A percentile compares a stretch with the other conserved stretches of the same genome.
These are phyloP conservation scores for Platyrinchus mystaceus DNA, from an alignment of 2,797 vertebrate genomes.

Conservation along the genomic window DNA sequence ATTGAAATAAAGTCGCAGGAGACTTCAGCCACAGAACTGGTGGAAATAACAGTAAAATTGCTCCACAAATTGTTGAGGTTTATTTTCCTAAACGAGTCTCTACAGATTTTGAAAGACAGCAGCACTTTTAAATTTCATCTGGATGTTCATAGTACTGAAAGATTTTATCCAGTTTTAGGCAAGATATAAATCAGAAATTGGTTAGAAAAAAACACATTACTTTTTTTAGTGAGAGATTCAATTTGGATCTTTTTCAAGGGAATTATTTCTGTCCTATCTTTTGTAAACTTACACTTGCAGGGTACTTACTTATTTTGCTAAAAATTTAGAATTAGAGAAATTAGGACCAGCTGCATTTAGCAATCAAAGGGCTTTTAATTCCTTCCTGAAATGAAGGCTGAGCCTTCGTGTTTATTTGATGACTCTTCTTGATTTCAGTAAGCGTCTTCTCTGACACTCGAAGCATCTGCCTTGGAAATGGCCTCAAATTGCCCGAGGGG, in stretches of 20 bases:
- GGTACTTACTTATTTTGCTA: conserved; percentile 18
- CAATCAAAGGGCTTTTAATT: conserved; percentile 29
- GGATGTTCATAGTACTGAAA: background rate
- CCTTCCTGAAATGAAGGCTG: conserved; percentile 4
- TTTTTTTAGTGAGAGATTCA: background rate
- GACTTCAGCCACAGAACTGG: background rate
- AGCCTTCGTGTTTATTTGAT: conserved; percentile 9
- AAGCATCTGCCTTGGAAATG: background rate
- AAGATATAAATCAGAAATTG: conserved; percentile 2
- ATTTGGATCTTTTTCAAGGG: background rate
- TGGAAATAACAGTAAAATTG: background rate
- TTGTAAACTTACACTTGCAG: conserved; percentile 10
- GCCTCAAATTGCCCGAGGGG: background rate
- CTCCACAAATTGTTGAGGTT: background rate
- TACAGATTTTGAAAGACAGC: background rate
- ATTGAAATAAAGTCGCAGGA: background rate
- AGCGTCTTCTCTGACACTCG: background rate
- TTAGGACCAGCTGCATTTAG: conserved; percentile 35
- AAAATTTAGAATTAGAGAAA: conserved; percentile 32
- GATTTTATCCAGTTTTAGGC: background rate
- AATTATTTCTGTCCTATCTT: conserved; percentile 42
- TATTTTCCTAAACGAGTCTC: background rate
- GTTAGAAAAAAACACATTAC: background rate
- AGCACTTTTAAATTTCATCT: background rate
- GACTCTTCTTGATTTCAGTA: background rate